Evolutionary conservation across 2,888 invertebrate species (phyloP), one percentile per base, ranked within the genome.

Genomic region (Slavum lentiscoides): DNA sequence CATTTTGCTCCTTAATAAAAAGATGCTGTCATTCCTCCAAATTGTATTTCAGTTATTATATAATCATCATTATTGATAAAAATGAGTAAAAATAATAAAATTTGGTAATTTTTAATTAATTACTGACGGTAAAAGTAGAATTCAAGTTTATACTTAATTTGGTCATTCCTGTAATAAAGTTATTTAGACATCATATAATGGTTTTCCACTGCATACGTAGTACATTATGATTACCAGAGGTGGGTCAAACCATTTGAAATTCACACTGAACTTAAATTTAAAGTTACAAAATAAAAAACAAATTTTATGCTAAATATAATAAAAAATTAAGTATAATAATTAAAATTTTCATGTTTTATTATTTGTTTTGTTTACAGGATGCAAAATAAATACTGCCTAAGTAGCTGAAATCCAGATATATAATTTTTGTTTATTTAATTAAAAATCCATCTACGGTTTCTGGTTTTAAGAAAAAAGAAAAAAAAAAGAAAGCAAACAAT

Each of bases 371-470:
- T 72, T 70, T 72, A 64, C 80, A 80, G 80, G 80, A 80, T 37
- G 30, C 64, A 64, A 80, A 69, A 72, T 80, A n/a, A 67, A 70
- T 70, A 70, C 69, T 64, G 80, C 70, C 70, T 64, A 64, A 70
- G 62, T 64, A 80, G 62, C 70, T 64, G 62, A 43, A 80, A 70
- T 53, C 62, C 80, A 64, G 77, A 70, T 55, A 49, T 49, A 49
- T 43, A 43, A 9, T 55, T 77, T 70, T 80, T 72, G 64, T 70
- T 80, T 80, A 64, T 72, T 62, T 58, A 64, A 70, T 72, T 72
- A 43, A 64, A 77, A 80, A 58, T 37, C 21, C 53, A 68, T 68
- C 2, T 68, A 43, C 17, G 72, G 70, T 80, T 23, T 80, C 64
- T 64, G 37, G 21, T 77, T 15, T 17, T 37, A 62, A 69, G 13